A percentile compares a stretch with the other conserved stretches of the same genome.
These are phyloP conservation scores for Halichondria panicea DNA, from an alignment of 37 sponge, comb jelly and placozoan genomes.

Conservation along the genomic window DNA sequence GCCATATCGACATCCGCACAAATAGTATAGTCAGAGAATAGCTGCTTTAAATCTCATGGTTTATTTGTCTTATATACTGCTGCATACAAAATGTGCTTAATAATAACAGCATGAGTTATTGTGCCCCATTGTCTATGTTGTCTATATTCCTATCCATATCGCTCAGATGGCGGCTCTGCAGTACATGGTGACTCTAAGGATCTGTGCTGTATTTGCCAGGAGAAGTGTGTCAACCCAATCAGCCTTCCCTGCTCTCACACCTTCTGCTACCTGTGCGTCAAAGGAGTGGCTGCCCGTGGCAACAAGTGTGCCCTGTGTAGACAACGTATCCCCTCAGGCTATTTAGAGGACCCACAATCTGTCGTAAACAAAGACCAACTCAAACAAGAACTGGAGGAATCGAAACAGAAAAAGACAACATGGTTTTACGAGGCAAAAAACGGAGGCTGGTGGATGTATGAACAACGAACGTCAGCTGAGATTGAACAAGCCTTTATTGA, in stretches of 20 bases:
- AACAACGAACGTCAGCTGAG: constrained; percentile 64
- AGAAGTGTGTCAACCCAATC: constrained; percentile 66
- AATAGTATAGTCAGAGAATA: too few species aligned
- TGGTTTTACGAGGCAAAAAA: constrained; percentile 86
- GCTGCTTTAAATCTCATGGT: too few species aligned
- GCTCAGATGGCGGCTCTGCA: too few species aligned
- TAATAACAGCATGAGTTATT: too few species aligned
- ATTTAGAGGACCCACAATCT: constrained; percentile 42
- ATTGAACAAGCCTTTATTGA: constrained; percentile 59
- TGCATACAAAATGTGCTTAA: too few species aligned
- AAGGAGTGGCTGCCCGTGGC: constrained; percentile 71
- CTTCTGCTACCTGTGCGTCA: constrained; percentile 95
- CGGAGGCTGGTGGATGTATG: constrained; percentile 94
- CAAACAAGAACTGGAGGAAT: constrained; percentile 1
- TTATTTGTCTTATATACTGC: too few species aligned
- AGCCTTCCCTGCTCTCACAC: constrained; percentile 83
- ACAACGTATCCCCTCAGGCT: constrained; percentile 57
- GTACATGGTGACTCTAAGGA: neutral
- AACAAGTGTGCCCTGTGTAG: constrained; percentile 81
- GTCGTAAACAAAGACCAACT: constrained; percentile 29
- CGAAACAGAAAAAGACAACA: neutral
- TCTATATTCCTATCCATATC: too few species aligned
- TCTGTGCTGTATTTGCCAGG: constrained; percentile 76
- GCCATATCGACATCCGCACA: too few species aligned
- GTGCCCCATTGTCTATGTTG: too few species aligned